Conservation (phyloP, 2,113 vertebrate genomes). For the Charadrius vociferus region DNA sequence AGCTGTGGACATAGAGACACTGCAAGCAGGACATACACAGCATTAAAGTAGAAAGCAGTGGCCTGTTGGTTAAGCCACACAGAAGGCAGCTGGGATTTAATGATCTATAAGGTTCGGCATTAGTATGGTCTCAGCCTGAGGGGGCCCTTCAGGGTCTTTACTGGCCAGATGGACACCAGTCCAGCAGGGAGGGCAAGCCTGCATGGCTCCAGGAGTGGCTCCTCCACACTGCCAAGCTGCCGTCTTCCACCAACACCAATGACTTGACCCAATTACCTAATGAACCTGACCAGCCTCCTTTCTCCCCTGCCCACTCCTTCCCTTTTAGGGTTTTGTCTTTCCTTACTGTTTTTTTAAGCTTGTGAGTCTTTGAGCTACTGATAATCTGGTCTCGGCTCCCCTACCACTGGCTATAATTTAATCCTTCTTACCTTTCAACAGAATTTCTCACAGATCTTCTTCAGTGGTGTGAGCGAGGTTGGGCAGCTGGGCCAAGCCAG, state of each 20-base stretch:
- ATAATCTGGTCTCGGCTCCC: background rate
- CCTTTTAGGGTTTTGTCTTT: background rate
- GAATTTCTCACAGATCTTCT: background rate
- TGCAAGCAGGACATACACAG: background rate
- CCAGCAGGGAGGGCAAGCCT: background rate
- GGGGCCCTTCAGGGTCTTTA: background rate
- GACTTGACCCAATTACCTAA: background rate
- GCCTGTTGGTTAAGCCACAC: background rate
- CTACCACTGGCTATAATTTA: background rate
- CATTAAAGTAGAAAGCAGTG: background rate
- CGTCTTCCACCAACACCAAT: fast-evolving
- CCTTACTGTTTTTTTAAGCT: background rate
- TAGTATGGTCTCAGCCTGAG: background rate
- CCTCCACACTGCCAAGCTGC: background rate
- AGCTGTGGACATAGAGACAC: background rate
- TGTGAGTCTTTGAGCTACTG: background rate
- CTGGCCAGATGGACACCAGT: fast-evolving
- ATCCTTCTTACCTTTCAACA: background rate
- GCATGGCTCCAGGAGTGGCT: background rate
- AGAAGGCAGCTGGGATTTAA: background rate
- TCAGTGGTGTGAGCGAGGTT: background rate
- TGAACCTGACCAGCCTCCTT: background rate
- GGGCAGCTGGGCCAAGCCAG: background rate
- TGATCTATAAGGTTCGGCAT: background rate
- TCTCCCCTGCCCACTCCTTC: background rate